These are phyloP conservation scores for Nautilus pompilius DNA, from an alignment of 1,140 invertebrate genomes.

Conservation along the genomic window DNA sequence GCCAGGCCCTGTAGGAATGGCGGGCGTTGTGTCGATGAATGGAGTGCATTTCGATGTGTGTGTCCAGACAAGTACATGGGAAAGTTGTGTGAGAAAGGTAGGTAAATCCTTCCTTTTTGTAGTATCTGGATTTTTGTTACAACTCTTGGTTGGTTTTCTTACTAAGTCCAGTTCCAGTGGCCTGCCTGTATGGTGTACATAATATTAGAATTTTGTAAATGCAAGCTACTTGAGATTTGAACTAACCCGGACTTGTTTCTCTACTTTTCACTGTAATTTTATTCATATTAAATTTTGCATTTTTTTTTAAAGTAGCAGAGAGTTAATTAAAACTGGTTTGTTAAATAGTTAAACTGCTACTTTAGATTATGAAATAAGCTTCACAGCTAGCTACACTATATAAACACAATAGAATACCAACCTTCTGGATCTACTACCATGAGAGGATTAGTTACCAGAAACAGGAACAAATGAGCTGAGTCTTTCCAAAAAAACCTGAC, in stretches of 20 bases:
- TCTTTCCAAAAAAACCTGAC: too few relatives aligned
- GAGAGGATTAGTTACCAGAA: too few relatives aligned
- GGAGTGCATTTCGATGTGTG: slow-evolving; percentile 60
- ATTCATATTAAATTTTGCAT: not conserved
- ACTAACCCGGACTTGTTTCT: not conserved
- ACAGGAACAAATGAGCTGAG: too few relatives aligned
- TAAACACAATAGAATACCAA: too few relatives aligned
- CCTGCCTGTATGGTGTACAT: not conserved
- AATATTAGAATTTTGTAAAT: not conserved
- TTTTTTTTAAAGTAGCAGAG: too few relatives aligned
- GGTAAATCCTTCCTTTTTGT: slow-evolving; percentile 4
- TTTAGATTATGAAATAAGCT: too few relatives aligned
- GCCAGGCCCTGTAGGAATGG: slow-evolving; percentile 63
- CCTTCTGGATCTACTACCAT: too few relatives aligned
- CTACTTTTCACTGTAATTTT: not conserved
- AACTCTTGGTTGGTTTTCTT: not conserved
- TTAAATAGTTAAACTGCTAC: too few relatives aligned
- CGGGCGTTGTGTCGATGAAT: slow-evolving; percentile 77
- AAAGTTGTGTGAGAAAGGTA: slow-evolving; percentile 69
- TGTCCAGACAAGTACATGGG: slow-evolving; percentile 69
- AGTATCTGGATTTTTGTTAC: not conserved
- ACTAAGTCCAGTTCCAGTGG: too few relatives aligned
- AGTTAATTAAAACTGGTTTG: too few relatives aligned
- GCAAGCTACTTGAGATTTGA: not conserved
- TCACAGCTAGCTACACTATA: too few relatives aligned